Conservation (phyloP, 2,113 vertebrate species). For the Monarcha castaneiventris region DNA sequence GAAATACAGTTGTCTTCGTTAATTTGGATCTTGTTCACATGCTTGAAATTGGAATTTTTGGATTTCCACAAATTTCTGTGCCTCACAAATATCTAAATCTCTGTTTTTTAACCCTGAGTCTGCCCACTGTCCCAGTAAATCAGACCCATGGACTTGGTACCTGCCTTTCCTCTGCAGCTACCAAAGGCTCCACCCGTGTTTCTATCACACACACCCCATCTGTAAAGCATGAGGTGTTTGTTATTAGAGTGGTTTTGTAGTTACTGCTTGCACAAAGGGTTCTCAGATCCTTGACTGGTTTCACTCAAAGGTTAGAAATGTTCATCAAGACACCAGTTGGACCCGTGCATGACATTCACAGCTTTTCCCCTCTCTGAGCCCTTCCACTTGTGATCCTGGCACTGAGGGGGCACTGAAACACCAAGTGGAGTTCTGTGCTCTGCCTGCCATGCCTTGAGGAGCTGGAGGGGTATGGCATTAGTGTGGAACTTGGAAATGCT, state of each 20-base stretch:
- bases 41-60: neutral
- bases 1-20: neutral
- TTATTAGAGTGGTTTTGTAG: neutral
- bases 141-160: neutral
- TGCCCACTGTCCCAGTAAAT: neutral
- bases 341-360: neutral
- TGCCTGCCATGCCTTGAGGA: neutral
- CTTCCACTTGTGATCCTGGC: neutral
- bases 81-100: neutral
- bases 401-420: neutral
- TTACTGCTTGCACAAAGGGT: neutral
- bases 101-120: neutral
- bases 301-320: neutral
- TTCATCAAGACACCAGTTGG: neutral
- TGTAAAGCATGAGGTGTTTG: neutral
- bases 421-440: neutral
- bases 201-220: fast-evolving
- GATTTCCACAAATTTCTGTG: neutral
- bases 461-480: neutral
- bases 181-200: neutral
- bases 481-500: neutral
- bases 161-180: neutral
- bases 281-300: neutral
- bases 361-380: neutral
- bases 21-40: neutral